Evolutionary conservation across 2,888 invertebrate genomes (phyloP).

Genomic region (Cosmia trapezina): DNA sequence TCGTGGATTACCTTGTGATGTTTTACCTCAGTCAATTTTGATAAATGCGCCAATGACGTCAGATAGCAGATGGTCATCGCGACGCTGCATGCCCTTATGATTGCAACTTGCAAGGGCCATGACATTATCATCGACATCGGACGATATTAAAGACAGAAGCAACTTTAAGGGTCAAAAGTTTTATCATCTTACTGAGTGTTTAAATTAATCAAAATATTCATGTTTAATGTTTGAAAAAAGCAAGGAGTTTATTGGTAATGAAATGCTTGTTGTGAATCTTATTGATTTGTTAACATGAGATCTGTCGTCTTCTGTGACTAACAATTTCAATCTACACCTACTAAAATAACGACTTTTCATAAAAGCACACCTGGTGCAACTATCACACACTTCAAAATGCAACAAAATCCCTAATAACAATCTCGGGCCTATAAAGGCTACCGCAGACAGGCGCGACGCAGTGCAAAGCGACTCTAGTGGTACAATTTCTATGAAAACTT

Average conservation of each 20-base stretch:
- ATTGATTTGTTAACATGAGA: not conserved
- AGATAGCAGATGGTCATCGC: slow-evolving; percentile 60
- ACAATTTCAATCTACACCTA: not conserved
- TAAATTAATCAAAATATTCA: not conserved
- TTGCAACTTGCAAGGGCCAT: slow-evolving; percentile 41
- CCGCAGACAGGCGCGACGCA: too few relatives aligned
- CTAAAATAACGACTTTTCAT: not conserved
- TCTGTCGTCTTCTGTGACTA: not conserved
- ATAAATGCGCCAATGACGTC: slow-evolving; percentile 56
- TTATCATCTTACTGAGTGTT: not conserved
- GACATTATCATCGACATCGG: slow-evolving; percentile 48
- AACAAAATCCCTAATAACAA: not conserved
- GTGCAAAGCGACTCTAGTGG: too few relatives aligned
- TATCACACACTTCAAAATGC: not conserved
- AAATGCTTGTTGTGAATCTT: not conserved
- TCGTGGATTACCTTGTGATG: slow-evolving; percentile 53
- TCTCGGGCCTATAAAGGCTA: too few relatives aligned
- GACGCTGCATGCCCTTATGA: slow-evolving; percentile 41
- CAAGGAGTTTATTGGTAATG: not conserved
- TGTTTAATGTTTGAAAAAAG: not conserved
- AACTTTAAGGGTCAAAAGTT: slow-evolving; percentile 28
- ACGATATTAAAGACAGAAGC: slow-evolving; percentile 22
- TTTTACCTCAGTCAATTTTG: slow-evolving; percentile 46
- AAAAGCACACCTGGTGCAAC: not conserved
- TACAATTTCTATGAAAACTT: too few relatives aligned